Conservation (phyloP, 92 coral and sea anemone genomes). For the Epizoanthus scotinus region DNA sequence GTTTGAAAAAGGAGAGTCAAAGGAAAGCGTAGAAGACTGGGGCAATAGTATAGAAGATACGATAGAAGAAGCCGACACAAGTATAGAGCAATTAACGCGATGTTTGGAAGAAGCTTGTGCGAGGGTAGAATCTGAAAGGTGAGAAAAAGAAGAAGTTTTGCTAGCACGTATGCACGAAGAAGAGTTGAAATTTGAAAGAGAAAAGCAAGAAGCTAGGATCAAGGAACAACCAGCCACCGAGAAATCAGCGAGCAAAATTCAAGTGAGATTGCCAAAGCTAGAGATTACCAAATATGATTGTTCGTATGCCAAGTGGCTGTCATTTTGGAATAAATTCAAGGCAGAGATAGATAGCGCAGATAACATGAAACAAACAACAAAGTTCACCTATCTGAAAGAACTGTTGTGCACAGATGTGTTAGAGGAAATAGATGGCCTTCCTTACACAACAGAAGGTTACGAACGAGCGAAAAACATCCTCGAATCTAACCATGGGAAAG, state of each 20-base stretch:
- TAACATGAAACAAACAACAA: conserved; percentile 46
- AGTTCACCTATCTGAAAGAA: conserved; percentile 57
- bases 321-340: conserved; percentile 8
- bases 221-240: too few species aligned
- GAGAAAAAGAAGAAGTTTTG: too few species aligned
- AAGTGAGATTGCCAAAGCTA: conserved; percentile 8
- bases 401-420: conserved; percentile 44
- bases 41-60: too few species aligned
- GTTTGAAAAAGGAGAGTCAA: too few species aligned
- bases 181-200: too few species aligned
- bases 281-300: conserved; percentile 11
- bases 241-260: neutral
- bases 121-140: too few species aligned
- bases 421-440: conserved; percentile 52
- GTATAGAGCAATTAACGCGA: too few species aligned
- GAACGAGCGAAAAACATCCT: conserved; percentile 52
- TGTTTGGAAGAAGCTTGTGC: too few species aligned
- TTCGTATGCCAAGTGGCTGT: neutral
- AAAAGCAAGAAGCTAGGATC: too few species aligned
- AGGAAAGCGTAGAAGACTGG: too few species aligned
- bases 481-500: conserved; percentile 55
- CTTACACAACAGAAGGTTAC: conserved; percentile 55
- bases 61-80: too few species aligned
- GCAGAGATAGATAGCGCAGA: conserved; percentile 41
- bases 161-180: too few species aligned